Evolutionary conservation across 2,888 invertebrate species (phyloP).

Genomic region (Drosophila maculinotata): DNA sequence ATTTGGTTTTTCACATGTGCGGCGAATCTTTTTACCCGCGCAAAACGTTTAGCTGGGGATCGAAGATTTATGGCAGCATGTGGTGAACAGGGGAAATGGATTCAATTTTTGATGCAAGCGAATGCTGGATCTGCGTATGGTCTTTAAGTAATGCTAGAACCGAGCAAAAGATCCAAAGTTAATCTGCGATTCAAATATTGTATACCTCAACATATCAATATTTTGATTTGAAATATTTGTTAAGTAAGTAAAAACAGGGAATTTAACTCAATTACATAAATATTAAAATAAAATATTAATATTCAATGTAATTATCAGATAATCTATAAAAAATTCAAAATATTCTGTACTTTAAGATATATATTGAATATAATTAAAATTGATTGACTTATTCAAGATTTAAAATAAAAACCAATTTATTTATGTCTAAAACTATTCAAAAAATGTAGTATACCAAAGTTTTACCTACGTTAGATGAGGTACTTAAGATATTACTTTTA

Average conservation of each 20-base stretch:
- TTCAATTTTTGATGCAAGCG: background rate
- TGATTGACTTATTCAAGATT: too few relatives aligned
- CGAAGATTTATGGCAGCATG: conserved; percentile 55
- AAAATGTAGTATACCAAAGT: background rate
- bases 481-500: conserved; percentile 22
- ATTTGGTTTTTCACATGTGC: conserved; percentile 40
- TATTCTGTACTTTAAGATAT: too few relatives aligned
- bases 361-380: too few relatives aligned
- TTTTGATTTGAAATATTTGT: too few relatives aligned
- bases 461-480: conserved; percentile 1
- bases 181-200: background rate
- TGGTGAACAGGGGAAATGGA: conserved; percentile 15
- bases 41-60: conserved; percentile 38
- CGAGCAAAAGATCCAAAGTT: background rate
- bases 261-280: too few relatives aligned
- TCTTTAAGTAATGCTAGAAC: conserved; percentile 6
- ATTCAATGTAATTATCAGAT: too few relatives aligned
- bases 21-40: conserved; percentile 53
- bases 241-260: too few relatives aligned
- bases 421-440: background rate
- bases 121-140: background rate
- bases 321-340: too few relatives aligned
- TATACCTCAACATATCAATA: background rate
- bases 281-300: too few relatives aligned
- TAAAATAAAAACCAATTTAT: background rate